Base-by-base conservation (phyloP, 2,888 invertebrate species). In the Hydriomena furcata region DNA sequence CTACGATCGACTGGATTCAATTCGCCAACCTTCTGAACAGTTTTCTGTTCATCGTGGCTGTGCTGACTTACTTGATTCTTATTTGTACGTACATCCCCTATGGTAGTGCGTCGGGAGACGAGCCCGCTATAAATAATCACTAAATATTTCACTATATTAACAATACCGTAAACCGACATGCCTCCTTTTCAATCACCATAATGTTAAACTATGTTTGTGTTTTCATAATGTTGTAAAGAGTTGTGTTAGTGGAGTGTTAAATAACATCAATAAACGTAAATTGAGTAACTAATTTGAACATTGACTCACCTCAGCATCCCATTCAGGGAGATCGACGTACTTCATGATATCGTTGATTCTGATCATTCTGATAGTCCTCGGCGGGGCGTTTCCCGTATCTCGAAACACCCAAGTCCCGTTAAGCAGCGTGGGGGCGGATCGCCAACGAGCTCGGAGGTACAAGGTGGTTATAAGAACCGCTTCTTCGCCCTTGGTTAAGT, bases 261-360 rank as follows among this genome's bases (percentile, higher is more conserved):
- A 44, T 51, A 21, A 7, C 17, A 10, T 38, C 24, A 27, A 42
- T 7, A 4, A 27, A 17, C 13, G 10, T 40, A 28, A 20, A 12
- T 17, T 20, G 8, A 36, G 11, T 10, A 17, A 10, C 20, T 3
- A 17, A 10, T 11, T 3, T 8, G 11, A 3, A 7, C 2, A 30
- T 17, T 1, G 0, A 45, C 67, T 71, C 42, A 86, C 91, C 78
- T 89, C 77, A 27, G 89, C 85, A 56, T 86, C 72, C 79, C 81
- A 84, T 43, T 87, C 83, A 0, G 55, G 50, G 1, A 90, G 55
- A 32, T 77, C 65, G 1, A 79, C 78, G 58, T 87, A 90, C 3
- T 69, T 68, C 83, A 91, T 84, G 38, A 80, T 28, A 52, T 90
- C 91, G 51, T 90, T 91, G 35, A 91, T 67, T 41, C 84, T 76